A percentile compares a stretch with the other conserved stretches of the same genome.
Conservation (phyloP, 2,113 vertebrate genomes). For the Bubo blakistoni region DNA sequence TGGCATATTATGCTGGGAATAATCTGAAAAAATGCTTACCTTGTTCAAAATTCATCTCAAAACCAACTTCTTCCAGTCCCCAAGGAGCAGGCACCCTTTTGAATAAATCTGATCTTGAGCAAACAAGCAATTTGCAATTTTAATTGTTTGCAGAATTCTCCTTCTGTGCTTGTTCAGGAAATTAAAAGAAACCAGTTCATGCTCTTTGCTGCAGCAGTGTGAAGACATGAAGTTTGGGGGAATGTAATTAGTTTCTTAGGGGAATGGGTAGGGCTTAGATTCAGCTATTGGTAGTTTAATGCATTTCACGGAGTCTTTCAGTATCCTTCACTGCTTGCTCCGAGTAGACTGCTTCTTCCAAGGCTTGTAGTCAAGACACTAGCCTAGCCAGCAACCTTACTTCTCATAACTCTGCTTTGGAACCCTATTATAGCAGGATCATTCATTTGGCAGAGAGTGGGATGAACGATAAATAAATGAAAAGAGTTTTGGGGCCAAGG, state of each 20-base stretch:
- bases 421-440: not conserved
- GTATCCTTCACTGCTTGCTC: not conserved
- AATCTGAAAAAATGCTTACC: conserved; percentile 93
- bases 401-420: not conserved
- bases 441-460: not conserved
- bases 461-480: not conserved
- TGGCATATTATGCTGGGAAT: conserved; percentile 89
- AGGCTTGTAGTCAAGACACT: not conserved
- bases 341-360: not conserved
- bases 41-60: conserved; percentile 81
- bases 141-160: conserved; percentile 90
- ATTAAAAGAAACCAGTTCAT: conserved; percentile 64
- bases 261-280: not conserved
- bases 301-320: not conserved
- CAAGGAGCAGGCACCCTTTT: conserved; percentile 74
- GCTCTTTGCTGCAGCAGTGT: not conserved
- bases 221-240: not conserved
- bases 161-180: conserved; percentile 82
- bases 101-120: conserved; percentile 87
- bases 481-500: not conserved
- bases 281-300: not conserved
- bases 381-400: not conserved
- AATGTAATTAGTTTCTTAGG: not conserved
- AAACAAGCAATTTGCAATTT: conserved; percentile 95
- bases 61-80: conserved; percentile 79